These are phyloP conservation scores for Taenaris catops DNA, from an alignment of 2,888 invertebrate species.

Conservation along the genomic window DNA sequence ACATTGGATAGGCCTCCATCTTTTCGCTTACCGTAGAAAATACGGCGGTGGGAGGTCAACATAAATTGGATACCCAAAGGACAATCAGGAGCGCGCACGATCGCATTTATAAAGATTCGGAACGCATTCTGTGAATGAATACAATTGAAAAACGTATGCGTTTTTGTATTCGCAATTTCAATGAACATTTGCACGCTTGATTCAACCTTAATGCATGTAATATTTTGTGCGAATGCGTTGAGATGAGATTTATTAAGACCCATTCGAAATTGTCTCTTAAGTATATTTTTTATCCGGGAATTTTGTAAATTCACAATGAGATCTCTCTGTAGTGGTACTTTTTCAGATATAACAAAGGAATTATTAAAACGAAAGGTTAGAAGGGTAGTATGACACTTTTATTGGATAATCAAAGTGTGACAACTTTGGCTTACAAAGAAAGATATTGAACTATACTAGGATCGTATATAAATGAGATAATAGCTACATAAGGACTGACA, in stretches of 20 bases:
- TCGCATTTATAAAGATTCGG: constrained; percentile 71
- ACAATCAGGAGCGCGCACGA: constrained; percentile 44
- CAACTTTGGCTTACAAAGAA: too few species aligned
- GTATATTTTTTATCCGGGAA: too few species aligned
- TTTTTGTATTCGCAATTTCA: constrained; percentile 60
- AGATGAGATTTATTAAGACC: constrained; percentile 1
- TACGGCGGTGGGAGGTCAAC: constrained; percentile 31
- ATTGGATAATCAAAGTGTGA: too few species aligned
- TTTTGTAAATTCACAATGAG: too few species aligned
- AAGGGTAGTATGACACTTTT: too few species aligned
- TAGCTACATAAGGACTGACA: too few species aligned
- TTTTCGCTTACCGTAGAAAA: constrained; percentile 23
- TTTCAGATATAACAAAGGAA: too few species aligned
- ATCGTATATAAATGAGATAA: too few species aligned
- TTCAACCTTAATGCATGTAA: constrained; percentile 52
- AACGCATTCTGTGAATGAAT: constrained; percentile 70
- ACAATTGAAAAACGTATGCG: constrained; percentile 73
- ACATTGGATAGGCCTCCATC: constrained; percentile 28
- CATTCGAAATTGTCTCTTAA: too few species aligned
- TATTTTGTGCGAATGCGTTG: constrained; percentile 35
- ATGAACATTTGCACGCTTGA: constrained; percentile 47
- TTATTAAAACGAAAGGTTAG: too few species aligned
- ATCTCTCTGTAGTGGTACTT: too few species aligned
- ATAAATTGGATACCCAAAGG: constrained; percentile 31
- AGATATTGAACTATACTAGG: too few species aligned